Conservation (phyloP, 2,797 vertebrate genomes). For the Podarcis lilfordi region DNA sequence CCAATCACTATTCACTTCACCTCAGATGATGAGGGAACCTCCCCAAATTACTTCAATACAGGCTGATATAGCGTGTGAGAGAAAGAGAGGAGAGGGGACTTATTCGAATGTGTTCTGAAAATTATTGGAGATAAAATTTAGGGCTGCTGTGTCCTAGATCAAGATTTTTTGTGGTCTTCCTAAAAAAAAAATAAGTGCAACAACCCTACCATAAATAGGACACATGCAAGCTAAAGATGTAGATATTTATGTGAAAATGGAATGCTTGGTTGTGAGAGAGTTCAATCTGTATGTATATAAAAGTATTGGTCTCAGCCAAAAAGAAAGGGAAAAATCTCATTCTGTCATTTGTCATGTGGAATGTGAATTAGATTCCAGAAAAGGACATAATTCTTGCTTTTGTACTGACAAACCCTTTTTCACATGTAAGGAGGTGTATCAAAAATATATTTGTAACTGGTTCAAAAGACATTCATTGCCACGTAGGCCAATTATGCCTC, state of each 20-base stretch:
- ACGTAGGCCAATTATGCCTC: no score
- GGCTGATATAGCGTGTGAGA: no score
- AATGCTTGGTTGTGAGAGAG: neutral
- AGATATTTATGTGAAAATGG: neutral
- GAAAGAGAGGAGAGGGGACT: neutral
- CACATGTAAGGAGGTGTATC: constrained; percentile 26
- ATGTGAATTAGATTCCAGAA: constrained; percentile 57
- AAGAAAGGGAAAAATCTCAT: constrained; percentile 43
- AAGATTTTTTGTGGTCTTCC: no score
- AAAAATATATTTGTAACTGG: no score
- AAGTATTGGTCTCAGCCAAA: neutral
- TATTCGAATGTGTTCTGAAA: neutral
- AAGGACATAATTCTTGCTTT: constrained; percentile 48
- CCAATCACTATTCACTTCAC: neutral
- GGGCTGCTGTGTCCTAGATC: no score
- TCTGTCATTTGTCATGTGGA: constrained; percentile 31
- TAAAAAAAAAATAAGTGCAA: no score
- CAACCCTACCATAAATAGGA: no score
- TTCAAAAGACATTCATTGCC: no score
- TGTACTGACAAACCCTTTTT: constrained; percentile 55
- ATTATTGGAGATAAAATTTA: no score
- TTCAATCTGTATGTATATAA: neutral
- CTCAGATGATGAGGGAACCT: neutral
- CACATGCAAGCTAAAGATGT: no score
- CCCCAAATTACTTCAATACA: no score